phyloP scores from a whole-genome alignment of 2,113 vertebrate genomes.

The Coreoperca whiteheadi region DNA sequence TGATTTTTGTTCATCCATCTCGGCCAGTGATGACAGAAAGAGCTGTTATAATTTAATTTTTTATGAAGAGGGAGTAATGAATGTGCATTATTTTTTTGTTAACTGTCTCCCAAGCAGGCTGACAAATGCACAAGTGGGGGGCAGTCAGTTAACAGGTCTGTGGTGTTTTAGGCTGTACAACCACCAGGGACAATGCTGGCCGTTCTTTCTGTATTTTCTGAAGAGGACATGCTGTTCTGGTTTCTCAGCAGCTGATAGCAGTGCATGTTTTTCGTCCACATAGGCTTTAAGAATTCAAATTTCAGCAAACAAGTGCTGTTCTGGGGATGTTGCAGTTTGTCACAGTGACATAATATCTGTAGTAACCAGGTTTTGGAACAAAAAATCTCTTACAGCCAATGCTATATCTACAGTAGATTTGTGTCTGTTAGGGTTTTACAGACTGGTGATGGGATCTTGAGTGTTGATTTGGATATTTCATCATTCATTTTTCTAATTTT shows the following conservation, averaged over 20 bases:
- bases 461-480: not conserved
- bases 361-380: not conserved
- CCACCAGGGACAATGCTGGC: not conserved
- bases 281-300: not conserved
- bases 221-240: conserved; percentile 11
- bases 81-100: not conserved
- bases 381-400: not conserved
- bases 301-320: not conserved
- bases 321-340: not conserved
- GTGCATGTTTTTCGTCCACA: not conserved
- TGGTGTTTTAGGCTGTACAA: not conserved
- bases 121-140: not conserved
- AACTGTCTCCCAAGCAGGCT: not conserved
- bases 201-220: no score
- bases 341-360: no score
- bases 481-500: not conserved
- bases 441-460: not conserved
- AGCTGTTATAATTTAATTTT: not conserved
- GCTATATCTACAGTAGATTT: not conserved
- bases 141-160: conserved; percentile 17
- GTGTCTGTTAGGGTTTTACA: not conserved
- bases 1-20: not conserved
- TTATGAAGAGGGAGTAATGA: conserved; percentile 2
- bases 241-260: conserved; percentile 10
- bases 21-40: not conserved